Evolutionary conservation across 2,113 vertebrate species (phyloP), one percentile per base, ranked within the genome.

Genomic region (Ochotona princeps): DNA sequence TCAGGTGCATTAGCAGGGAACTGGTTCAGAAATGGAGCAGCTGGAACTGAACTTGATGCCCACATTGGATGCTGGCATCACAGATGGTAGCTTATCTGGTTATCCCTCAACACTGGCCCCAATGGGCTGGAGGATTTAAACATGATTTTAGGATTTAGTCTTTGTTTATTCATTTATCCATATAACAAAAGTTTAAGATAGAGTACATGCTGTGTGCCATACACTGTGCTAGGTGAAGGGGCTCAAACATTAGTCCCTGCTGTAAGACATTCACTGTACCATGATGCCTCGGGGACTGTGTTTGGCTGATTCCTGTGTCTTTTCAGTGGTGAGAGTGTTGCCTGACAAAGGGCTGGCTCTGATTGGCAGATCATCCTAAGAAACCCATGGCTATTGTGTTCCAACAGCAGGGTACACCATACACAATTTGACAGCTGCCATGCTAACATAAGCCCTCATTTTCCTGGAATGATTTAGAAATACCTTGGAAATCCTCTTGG

Each of bases 401-500:
- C 78, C 7, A 5, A 84, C 32, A 81, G 57, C 70, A 78, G 89
- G 67, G 80, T 30, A 87, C 23, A 20, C 75, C 30, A 26, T 83
- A 63, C 30, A 0, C 81, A 75, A 91, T 87, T 92, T 91, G 89
- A 88, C 78, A 91, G 82, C 83, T 95, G 92, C 91, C 87, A 44
- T 89, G 94, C 94, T 97, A 87, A 91, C 94, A 92, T 18, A 85
- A 83, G 69, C 76, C 57, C 74, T 95, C 69, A 66, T 95, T 96
- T 95, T 94, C 72, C 78, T 89, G 89, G 89, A 91, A 63, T 57
- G 83, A 92, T 90, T 78, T 91, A 94, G 94, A 97, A 92, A 73
- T 96, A 87, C 84, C 73, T 89, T 61, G n/a, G 94, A 96, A 96
- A 89, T 89, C 60, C 94, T 96, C 90, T 91, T 25, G 87, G 87